A percentile compares a stretch with the other conserved stretches of the same genome.
phyloP scores from a whole-genome alignment of 2,113 vertebrate genomes.

The Numenius arquata region DNA sequence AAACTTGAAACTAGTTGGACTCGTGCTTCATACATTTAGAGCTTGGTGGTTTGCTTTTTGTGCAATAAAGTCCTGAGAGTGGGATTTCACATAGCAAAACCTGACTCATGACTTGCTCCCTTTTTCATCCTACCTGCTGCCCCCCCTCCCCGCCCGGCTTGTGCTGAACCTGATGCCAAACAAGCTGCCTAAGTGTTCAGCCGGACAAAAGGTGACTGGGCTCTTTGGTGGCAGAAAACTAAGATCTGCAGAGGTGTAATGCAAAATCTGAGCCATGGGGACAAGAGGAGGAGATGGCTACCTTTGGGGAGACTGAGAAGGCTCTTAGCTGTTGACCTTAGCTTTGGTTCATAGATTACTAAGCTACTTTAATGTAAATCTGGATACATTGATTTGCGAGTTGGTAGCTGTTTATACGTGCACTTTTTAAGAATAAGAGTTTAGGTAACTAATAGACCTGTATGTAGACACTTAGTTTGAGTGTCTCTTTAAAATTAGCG shows the following conservation, averaged over 20 bases:
- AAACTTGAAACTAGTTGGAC: not conserved
- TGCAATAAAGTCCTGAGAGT: not conserved
- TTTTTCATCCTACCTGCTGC: not conserved
- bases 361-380: not conserved
- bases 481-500: not conserved
- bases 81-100: not conserved
- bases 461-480: not conserved
- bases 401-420: not conserved
- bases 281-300: not conserved
- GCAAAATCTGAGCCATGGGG: not conserved
- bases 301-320: not conserved
- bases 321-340: not conserved
- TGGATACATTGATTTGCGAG: not conserved
- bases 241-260: not conserved
- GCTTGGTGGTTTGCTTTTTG: not conserved
- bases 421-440: not conserved
- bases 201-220: not conserved
- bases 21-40: not conserved
- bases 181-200: not conserved
- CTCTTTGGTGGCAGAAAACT: not conserved
- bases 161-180: not conserved
- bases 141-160: not conserved
- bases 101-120: not conserved
- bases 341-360: not conserved
- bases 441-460: not conserved